Conservation (phyloP, 2,888 invertebrate genomes). For the Cephus runcator region DNA sequence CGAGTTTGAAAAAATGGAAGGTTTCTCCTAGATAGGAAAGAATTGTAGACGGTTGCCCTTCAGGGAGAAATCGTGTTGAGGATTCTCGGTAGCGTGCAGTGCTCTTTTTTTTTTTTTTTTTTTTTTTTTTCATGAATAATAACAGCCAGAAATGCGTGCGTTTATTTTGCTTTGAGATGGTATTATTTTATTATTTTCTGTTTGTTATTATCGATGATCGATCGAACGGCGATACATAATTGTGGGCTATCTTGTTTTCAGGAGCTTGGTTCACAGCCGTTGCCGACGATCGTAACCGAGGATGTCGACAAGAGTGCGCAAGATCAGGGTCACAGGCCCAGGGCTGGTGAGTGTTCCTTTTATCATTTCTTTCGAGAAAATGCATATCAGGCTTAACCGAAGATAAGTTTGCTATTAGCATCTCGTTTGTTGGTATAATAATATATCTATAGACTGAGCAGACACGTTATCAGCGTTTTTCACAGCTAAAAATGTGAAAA, state of each 20-base stretch:
- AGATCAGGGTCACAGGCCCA: constrained; percentile 65
- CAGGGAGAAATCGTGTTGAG: too few species aligned
- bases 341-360: constrained; percentile 73
- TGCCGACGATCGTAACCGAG: constrained; percentile 70
- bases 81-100: neutral
- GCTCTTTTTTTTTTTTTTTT: neutral
- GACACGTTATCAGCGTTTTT: neutral
- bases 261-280: constrained; percentile 74
- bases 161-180: neutral
- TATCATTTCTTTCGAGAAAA: neutral
- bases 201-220: neutral
- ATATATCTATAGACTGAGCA: too few species aligned
- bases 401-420: too few species aligned
- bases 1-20: neutral
- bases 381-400: too few species aligned
- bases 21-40: neutral
- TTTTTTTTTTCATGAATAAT: neutral
- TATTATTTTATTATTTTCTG: neutral
- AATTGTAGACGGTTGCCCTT: too few species aligned
- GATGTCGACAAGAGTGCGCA: constrained; percentile 65
- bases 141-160: neutral
- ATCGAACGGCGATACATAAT: neutral
- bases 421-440: too few species aligned
- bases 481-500: neutral
- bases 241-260: constrained; percentile 50